These are phyloP conservation scores for Pseudorasbora parva DNA, from an alignment of 2,113 vertebrate genomes.

Conservation along the genomic window DNA sequence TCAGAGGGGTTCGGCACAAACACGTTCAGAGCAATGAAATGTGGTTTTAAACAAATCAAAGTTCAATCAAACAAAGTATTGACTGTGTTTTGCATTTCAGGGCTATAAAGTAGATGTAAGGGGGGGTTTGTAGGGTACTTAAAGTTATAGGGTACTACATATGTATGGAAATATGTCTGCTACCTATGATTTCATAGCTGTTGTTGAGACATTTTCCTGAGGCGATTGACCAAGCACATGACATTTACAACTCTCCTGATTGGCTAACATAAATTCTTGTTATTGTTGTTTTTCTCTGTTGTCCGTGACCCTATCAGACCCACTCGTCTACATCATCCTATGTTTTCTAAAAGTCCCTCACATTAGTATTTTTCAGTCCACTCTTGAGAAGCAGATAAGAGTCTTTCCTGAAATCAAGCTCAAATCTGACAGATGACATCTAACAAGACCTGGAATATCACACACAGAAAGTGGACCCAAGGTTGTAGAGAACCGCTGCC, in stretches of 20 bases:
- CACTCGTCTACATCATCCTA: neutral
- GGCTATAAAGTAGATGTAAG: neutral
- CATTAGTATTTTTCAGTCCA: neutral
- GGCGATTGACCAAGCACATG: neutral
- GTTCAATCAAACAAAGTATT: too few relatives aligned
- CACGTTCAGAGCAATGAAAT: too few relatives aligned
- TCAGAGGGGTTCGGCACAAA: too few relatives aligned
- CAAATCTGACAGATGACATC: neutral
- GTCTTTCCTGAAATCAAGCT: neutral
- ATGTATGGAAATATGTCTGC: neutral
- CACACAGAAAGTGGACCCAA: constrained; percentile 77
- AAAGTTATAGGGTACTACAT: neutral
- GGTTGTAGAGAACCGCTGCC: constrained; percentile 90
- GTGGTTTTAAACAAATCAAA: neutral
- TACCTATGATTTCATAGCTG: neutral
- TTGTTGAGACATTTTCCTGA: neutral
- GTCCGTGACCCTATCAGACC: neutral
- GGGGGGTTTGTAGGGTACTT: neutral
- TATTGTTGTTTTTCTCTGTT: neutral
- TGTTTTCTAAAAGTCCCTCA: neutral
- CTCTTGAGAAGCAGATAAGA: neutral
- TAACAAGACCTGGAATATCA: constrained; percentile 20
- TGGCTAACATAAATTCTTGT: neutral
- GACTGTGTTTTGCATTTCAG: neutral
- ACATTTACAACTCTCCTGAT: neutral